Conservation (phyloP, 64 coral and sea anemone genomes). For the Trachythela sp. region DNA sequence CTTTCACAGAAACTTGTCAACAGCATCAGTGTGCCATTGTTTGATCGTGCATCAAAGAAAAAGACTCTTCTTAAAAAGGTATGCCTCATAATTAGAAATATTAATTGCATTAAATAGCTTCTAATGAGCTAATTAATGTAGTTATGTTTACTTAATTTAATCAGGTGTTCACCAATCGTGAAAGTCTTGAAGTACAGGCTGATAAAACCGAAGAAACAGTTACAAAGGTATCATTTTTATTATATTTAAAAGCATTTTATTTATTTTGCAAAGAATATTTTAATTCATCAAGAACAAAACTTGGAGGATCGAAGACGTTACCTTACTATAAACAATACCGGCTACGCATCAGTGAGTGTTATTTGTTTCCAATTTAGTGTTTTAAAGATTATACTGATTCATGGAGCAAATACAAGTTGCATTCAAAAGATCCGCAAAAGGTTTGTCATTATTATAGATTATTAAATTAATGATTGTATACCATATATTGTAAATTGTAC, state of each 20-base stretch:
- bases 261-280: too few relatives aligned
- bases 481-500: background rate
- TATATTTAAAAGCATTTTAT: background rate
- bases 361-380: conserved; percentile 43
- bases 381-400: conserved; percentile 82
- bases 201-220: background rate
- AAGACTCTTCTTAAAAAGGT: conserved; percentile 85
- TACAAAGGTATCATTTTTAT: background rate
- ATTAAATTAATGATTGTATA: background rate
- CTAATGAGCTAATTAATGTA: background rate
- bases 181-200: background rate
- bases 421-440: conserved; percentile 29
- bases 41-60: conserved; percentile 68
- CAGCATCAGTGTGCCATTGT: conserved; percentile 52
- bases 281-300: too few relatives aligned
- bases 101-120: too few relatives aligned
- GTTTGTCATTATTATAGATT: background rate
- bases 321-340: too few relatives aligned
- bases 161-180: background rate
- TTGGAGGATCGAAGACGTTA: too few relatives aligned
- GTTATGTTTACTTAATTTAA: background rate
- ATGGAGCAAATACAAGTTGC: conserved; percentile 26
- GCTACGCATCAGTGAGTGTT: too few relatives aligned
- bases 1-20: conserved; percentile 57
- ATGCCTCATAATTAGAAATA: background rate